A percentile compares a stretch with the other conserved stretches of the same genome.
Conservation (phyloP, 2,797 vertebrate genomes). For the Epinephelus coioides region DNA sequence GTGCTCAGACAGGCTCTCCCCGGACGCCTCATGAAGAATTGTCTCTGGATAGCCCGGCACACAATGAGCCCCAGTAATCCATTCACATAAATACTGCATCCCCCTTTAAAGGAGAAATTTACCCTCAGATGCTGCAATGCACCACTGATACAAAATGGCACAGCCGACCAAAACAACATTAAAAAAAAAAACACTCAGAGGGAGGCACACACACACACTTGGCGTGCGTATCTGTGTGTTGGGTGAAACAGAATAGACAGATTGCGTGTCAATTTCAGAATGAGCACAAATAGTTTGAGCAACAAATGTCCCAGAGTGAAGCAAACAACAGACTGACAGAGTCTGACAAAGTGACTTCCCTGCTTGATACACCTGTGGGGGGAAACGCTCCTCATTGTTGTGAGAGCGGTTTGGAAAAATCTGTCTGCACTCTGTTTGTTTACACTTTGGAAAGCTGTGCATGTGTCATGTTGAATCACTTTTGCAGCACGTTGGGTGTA, state of each 20-base stretch:
- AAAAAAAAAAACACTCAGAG: constrained; percentile 9
- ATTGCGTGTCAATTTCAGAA: background rate
- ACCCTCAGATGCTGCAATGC: constrained; percentile 64
- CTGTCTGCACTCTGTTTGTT: background rate
- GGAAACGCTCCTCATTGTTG: constrained; percentile 7
- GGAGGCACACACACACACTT: background rate
- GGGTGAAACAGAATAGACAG: background rate
- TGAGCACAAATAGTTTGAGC: background rate
- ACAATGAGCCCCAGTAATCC: constrained; percentile 71
- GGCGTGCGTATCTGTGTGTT: background rate
- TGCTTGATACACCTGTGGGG: background rate
- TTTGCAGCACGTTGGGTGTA: background rate
- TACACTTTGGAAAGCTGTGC: constrained; percentile 9
- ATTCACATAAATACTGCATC: constrained; percentile 75
- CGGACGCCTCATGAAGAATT: constrained; percentile 59
- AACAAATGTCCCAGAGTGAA: constrained; percentile 10
- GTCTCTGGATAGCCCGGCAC: constrained; percentile 61
- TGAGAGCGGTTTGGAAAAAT: background rate
- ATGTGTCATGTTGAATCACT: constrained; percentile 17
- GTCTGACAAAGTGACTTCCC: constrained; percentile 1
- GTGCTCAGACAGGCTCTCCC: constrained; percentile 49
- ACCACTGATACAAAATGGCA: constrained; percentile 52
- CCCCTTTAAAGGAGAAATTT: constrained; percentile 51
- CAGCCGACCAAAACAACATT: constrained; percentile 28
- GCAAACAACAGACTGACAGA: background rate